Evolutionary conservation across 2,113 vertebrate genomes (phyloP), one percentile per base, ranked within the genome.

Genomic region (Cyprinodon brontotheroides): DNA sequence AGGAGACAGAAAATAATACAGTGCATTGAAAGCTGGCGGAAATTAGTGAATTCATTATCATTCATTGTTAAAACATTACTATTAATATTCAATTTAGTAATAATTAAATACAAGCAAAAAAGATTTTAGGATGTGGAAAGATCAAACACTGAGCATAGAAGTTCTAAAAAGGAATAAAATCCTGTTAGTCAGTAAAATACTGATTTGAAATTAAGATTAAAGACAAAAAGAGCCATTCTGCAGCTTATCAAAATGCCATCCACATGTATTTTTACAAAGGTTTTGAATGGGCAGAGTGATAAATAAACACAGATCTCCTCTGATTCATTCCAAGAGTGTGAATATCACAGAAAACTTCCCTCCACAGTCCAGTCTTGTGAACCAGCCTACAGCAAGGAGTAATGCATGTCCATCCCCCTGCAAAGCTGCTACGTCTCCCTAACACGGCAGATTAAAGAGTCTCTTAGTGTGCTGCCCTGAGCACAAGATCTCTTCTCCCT

Each of bases 361-460:
- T 79, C n/a, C 12, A 78, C 70, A 68, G 66, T 61, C 70, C 66
- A 69, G 66, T 62, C 64, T 63, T 70, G 38, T 68, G 68, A 84
- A 39, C 59, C 3, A 68, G 65, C 61, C 64, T 50, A 37, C 65
- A 70, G 50, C 50, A 60, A 38, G 45, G 80, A 57, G 41, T 57
- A 48, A 72, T 68, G n/a, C 8, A 11, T 20, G 50, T 73, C 40
- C 59, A 15, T 75, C 53, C 64, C 22, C 9, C 45, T 45, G 57
- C 60, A 60, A 62, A 69, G 78, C 74, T 68, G 82, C 76, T 77
- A 78, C 65, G 53, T 79, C 70, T 78, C 71, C 67, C 67, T 47
- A 50, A 76, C 66, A 29, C 68, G 47, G 69, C 77, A 80, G 65
- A 88, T 87, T 76, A 84, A 87, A 81, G 78, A 48, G 3, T 43